These are phyloP conservation scores for Sorex maritimensis DNA, from an alignment of 2,797 vertebrate species.

Conservation along the genomic window DNA sequence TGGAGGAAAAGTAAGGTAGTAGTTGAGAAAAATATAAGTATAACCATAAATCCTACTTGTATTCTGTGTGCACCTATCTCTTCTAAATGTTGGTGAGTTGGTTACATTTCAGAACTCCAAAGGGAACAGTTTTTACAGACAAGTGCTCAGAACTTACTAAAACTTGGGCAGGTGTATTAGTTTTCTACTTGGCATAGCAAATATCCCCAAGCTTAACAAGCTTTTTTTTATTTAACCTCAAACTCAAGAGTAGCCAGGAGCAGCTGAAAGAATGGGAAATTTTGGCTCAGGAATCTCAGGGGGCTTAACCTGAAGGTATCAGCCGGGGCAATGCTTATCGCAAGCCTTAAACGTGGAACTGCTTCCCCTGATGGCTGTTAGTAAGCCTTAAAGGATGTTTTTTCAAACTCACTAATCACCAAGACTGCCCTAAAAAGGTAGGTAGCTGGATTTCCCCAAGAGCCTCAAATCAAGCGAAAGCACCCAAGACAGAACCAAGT, in stretches of 20 bases:
- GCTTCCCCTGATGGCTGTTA: neutral
- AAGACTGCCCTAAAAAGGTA: neutral
- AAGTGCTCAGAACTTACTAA: neutral
- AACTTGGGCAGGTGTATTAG: neutral
- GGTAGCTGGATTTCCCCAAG: neutral
- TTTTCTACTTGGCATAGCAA: neutral
- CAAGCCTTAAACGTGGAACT: neutral
- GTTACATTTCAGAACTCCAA: conserved; percentile 32
- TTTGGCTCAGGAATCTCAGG: neutral
- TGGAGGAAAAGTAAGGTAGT: neutral
- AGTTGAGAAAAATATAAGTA: neutral
- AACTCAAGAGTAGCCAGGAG: neutral
- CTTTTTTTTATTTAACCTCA: neutral
- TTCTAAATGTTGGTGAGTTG: neutral
- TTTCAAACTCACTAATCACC: neutral
- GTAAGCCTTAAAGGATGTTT: neutral
- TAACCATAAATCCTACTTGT: neutral
- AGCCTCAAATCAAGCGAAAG: neutral
- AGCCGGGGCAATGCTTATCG: neutral
- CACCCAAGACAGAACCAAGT: neutral
- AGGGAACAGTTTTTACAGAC: neutral
- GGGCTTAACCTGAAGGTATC: neutral
- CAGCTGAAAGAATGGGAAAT: neutral
- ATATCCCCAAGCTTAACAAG: neutral
- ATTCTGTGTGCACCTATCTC: neutral